A percentile compares a stretch with the other conserved stretches of the same genome.
These are phyloP conservation scores for Trachymyrmex cornetzi DNA, from an alignment of 1,140 invertebrate genomes.

Conservation along the genomic window DNA sequence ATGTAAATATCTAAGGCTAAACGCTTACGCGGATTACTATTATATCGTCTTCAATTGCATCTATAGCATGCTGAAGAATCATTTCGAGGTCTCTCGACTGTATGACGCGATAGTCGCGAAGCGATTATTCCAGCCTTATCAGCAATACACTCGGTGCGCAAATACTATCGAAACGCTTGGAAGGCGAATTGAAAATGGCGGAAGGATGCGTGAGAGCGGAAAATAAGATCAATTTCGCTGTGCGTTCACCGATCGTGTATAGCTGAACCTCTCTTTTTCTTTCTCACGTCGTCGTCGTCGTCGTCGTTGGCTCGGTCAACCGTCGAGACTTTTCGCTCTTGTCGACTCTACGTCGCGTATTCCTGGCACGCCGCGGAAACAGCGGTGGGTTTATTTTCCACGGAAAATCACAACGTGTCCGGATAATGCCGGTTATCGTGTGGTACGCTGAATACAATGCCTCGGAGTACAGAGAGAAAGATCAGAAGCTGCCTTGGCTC, in stretches of 20 bases:
- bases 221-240: conserved; percentile 56
- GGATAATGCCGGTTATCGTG: conserved; percentile 76
- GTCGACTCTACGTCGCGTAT: conserved; percentile 68
- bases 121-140: conserved; percentile 50
- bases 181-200: conserved; percentile 17
- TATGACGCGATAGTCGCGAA: conserved; percentile 40
- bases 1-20: not conserved
- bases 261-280: not conserved
- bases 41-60: not conserved
- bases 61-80: not conserved
- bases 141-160: conserved; percentile 28
- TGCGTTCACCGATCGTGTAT: conserved; percentile 10
- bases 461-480: conserved; percentile 19
- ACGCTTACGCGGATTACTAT: not conserved
- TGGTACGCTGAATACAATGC: conserved; percentile 70
- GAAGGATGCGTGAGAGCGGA: conserved; percentile 39
- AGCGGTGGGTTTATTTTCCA: conserved; percentile 77
- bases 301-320: conserved; percentile 63
- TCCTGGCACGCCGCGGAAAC: conserved; percentile 76
- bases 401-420: conserved; percentile 79
- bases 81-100: conserved; percentile 18
- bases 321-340: conserved; percentile 46
- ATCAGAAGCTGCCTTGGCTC: conserved; percentile 24
- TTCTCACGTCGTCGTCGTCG: not conserved
- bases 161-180: conserved; percentile 18